Evolutionary conservation across 2,797 vertebrate genomes (phyloP).

Genomic region (Lateolabrax maculatus): DNA sequence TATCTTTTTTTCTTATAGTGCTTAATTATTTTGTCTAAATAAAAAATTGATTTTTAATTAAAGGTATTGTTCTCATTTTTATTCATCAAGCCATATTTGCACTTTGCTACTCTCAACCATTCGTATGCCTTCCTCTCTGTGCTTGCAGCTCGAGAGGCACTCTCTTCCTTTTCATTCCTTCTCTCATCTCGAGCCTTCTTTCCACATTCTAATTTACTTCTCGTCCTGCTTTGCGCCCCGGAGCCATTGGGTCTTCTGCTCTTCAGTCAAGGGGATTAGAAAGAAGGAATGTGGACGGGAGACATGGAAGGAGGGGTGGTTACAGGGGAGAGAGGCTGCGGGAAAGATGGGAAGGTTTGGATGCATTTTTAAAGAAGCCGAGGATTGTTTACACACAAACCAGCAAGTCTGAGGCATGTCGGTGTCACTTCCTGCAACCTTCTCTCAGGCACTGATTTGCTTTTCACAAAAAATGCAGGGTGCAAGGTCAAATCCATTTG

Average conservation of each 20-base stretch:
- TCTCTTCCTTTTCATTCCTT: slow-evolving; percentile 45
- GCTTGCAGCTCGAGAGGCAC: slow-evolving; percentile 51
- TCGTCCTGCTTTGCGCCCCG: slow-evolving; percentile 53
- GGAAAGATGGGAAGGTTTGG: slow-evolving; percentile 39
- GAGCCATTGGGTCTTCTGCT: slow-evolving; percentile 57
- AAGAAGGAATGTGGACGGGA: slow-evolving; percentile 49
- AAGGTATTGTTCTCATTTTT: slow-evolving; percentile 18
- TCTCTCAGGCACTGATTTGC: not conserved
- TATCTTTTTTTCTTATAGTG: slow-evolving; percentile 39
- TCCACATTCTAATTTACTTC: slow-evolving; percentile 64
- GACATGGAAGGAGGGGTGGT: slow-evolving; percentile 1
- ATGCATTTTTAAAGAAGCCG: slow-evolving; percentile 29
- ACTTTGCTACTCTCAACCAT: slow-evolving; percentile 32
- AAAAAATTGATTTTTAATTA: slow-evolving; percentile 64
- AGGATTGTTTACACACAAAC: slow-evolving; percentile 4
- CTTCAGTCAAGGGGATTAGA: slow-evolving; percentile 76
- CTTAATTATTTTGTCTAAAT: slow-evolving; percentile 72
- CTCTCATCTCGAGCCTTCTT: slow-evolving; percentile 54
- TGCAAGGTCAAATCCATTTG: slow-evolving; percentile 38
- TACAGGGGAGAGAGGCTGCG: slow-evolving; percentile 12
- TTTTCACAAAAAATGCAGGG: slow-evolving; percentile 2
- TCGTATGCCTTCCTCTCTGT: not conserved
- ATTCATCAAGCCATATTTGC: slow-evolving; percentile 28
- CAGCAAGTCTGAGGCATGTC: not conserved
- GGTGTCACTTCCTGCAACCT: not conserved